Base-by-base conservation (phyloP, 2,888 invertebrate genomes). In the Amblyteles armatorius region DNA sequence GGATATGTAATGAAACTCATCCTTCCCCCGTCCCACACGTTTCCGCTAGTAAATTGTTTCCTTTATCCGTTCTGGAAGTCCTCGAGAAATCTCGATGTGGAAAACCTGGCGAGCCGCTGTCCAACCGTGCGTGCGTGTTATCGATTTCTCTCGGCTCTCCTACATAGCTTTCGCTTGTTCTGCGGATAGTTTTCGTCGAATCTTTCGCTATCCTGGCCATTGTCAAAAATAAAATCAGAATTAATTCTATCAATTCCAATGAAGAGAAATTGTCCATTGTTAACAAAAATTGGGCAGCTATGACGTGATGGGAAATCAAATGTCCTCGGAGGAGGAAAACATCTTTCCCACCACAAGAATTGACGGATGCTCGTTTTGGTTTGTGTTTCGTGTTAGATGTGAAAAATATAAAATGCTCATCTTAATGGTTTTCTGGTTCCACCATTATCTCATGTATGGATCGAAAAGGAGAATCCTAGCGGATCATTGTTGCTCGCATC, bases 31-130 rank as follows among this genome's bases (percentile, higher is more conserved):
- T 26, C 9, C 13, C 44, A 7, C 26, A 40, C 44, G 44, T 33
- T 36, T 71, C 33, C n/a, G 40, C 29, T 63, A 50, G 71, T 63
- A 82, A 72, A 72, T 63, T 55, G n/a, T 77, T 71, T 82, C 22
- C 55, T 65, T 50, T 71, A 50, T 50, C 63, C 33, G 13, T 63
- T 33, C 33, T 19, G 67, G 7, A 22, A 67, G 67, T 67, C 4
- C 40, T 40, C 40, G 40, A 67, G 22, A 40, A 67, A 67, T 67
- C 40, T 40, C 19, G 19, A 67, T 19, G 26, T 44, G 67, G 63
- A 40, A 67, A 67, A 22, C 7, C 40, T 11, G 19, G 9, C n/a
- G 67, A 63, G 16, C 29, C 40, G 36, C 26, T 22, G 40, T 19
- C 36, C 40, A 36, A 67, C 19, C 0, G 67, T 67, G 67, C 67